Base-by-base conservation (phyloP, 2,888 invertebrate genomes). In the Criorhina ranunculi region DNA sequence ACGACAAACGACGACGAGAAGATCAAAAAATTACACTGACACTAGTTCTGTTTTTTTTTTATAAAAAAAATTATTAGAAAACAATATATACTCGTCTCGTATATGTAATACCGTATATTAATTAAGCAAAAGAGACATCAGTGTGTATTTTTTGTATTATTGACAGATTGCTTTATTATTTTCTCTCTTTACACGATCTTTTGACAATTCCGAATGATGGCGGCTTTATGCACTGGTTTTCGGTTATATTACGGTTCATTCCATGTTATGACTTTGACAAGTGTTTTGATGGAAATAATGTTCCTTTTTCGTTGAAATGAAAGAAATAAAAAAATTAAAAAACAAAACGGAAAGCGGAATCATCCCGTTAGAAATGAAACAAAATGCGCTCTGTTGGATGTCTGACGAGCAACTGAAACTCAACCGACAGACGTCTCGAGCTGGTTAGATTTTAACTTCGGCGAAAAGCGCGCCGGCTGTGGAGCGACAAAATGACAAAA, bases 331-430 rank as follows among this genome's bases (percentile, higher is more conserved):
- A 69, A 40, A 77, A 82, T 51, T 40, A 46, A 80, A 79, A 82
- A 85, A 75, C 66, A 75, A 85, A 85, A 75, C 69, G 80, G 80
- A 85, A 70, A 75, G 75, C 70, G 70, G 66, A 64, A 24, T 44
- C 75, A 76, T 85, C 55, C 85, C 64, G 59, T 76, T 66, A n/a
- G 24, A 75, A 80, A 75, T 46, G 46, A 80, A 85, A n/a, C n/a
- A 85, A 83, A 80, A 62, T 80, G 75, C 75, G 70, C 80, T 85
- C 85, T 31, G 75, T 76, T 80, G 70, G 67, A 70, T 80, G 85
- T 85, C 85, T 80, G 75, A 70, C 70, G 75, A 85, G 80, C 85
- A 80, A 85, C 85, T 85, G 85, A 85, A 51, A 33, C n/a, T n/a
- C n/a, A n/a, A n/a, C n/a, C 70, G 75, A 75, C 69, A 60, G 73